phyloP scores from a whole-genome alignment of 2,113 vertebrate species.

The Triplophysa dalaica region DNA sequence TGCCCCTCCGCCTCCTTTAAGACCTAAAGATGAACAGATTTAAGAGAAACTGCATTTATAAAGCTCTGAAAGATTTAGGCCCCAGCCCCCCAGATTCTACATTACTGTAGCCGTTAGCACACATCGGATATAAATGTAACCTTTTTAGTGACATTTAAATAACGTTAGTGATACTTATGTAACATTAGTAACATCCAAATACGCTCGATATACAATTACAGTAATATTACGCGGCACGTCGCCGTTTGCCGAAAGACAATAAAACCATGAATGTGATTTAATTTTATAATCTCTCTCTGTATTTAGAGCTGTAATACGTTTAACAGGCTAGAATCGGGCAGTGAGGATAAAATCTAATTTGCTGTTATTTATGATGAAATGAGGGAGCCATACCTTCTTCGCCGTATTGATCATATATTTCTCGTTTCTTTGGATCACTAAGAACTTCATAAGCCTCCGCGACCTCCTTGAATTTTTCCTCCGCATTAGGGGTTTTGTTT shows the following conservation, averaged over 20 bases:
- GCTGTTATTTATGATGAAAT: not conserved
- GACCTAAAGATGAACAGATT: constrained; percentile 71
- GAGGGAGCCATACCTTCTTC: constrained; percentile 85
- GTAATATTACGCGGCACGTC: no score
- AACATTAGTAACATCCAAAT: not conserved
- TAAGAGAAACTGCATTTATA: not conserved
- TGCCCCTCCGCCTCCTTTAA: constrained; percentile 91
- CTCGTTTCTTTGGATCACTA: constrained; percentile 96
- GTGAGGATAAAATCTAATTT: not conserved
- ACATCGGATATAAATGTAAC: not conserved
- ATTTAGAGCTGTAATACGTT: not conserved
- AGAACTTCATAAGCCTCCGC: constrained; percentile 98
- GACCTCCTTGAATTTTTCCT: constrained; percentile 98
- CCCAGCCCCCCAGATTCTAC: not conserved
- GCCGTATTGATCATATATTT: constrained; percentile 96
- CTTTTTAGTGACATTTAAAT: not conserved
- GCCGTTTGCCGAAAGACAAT: not conserved
- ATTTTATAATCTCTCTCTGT: no score
- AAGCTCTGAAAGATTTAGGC: not conserved
- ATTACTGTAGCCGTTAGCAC: not conserved
- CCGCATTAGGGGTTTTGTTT: constrained; percentile 93
- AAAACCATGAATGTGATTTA: not conserved
- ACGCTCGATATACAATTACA: no score
- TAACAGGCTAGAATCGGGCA: not conserved
- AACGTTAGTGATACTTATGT: not conserved